These are phyloP conservation scores for Drosophila nigricruria DNA, from an alignment of 2,888 invertebrate genomes.

Conservation along the genomic window DNA sequence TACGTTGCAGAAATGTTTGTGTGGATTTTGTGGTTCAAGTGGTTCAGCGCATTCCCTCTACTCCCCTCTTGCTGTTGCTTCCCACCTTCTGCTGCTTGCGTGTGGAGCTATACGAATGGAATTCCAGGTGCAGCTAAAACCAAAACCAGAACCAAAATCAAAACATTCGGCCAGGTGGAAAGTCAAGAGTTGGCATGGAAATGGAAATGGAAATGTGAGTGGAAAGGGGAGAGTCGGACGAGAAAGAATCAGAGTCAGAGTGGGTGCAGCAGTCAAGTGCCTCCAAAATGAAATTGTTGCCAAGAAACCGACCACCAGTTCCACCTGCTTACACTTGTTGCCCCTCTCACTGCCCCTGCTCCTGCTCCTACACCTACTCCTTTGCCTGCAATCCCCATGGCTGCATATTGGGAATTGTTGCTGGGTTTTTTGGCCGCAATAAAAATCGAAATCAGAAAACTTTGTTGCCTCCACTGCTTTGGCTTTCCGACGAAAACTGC, in stretches of 20 bases:
- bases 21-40: slow-evolving; percentile 66
- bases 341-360: slow-evolving; percentile 8
- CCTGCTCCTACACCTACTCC: slow-evolving; percentile 9
- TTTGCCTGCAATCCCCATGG: slow-evolving; percentile 50
- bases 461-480: slow-evolving; percentile 48
- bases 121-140: slow-evolving; percentile 36
- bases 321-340: slow-evolving; percentile 27
- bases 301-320: slow-evolving; percentile 58
- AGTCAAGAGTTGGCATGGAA: slow-evolving; percentile 43
- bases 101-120: slow-evolving; percentile 34
- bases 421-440: slow-evolving; percentile 58
- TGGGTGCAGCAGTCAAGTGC: slow-evolving; percentile 54
- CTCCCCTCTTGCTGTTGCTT: background rate
- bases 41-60: slow-evolving; percentile 14
- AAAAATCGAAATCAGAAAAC: slow-evolving; percentile 73
- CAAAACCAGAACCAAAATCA: slow-evolving; percentile 22
- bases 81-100: slow-evolving; percentile 32
- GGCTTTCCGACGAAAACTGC: slow-evolving; percentile 34
- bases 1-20: slow-evolving; percentile 56
- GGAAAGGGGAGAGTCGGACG: slow-evolving; percentile 10
- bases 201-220: slow-evolving; percentile 33
- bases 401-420: slow-evolving; percentile 45
- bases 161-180: slow-evolving; percentile 33
- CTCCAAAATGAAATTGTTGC: slow-evolving; percentile 75
- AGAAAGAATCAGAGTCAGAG: slow-evolving; percentile 27